Percentiles rank a stretch among this genome's conserved stretches.
Conservation (phyloP, 1,140 invertebrate species). For the Phymastichus coffea region DNA sequence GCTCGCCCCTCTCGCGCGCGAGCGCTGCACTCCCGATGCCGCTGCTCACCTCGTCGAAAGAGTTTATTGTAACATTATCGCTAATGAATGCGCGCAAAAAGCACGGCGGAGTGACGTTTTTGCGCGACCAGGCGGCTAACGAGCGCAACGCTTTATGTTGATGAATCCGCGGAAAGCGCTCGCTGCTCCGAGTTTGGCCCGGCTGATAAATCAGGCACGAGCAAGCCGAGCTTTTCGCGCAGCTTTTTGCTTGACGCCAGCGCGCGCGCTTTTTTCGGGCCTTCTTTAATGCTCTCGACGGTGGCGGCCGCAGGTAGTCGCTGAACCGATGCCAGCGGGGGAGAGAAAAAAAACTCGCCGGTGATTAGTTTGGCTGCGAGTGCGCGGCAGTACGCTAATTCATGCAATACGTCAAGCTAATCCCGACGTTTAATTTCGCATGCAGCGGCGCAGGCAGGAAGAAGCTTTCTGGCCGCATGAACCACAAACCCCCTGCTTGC, state of each 20-base stretch:
- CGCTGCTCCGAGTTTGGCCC: too few species aligned
- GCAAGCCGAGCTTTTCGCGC: background rate
- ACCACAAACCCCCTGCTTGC: too few species aligned
- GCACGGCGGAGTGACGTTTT: constrained; percentile 26
- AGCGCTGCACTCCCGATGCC: constrained; percentile 12
- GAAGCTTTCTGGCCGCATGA: too few species aligned
- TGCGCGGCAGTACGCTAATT: too few species aligned
- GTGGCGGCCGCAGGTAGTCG: constrained; percentile 2
- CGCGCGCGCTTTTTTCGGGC: background rate
- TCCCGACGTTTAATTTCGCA: too few species aligned
- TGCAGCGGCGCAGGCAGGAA: too few species aligned
- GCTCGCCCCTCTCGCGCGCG: constrained; percentile 22
- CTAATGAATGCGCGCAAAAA: constrained; percentile 22
- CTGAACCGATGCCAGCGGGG: background rate
- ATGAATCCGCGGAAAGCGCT: constrained; percentile 27
- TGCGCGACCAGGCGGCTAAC: constrained; percentile 14
- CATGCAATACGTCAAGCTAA: too few species aligned
- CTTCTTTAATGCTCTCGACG: too few species aligned
- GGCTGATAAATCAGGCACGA: constrained; percentile 3
- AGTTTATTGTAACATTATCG: constrained; percentile 29
- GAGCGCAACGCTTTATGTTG: constrained; percentile 25
- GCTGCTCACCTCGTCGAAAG: constrained; percentile 28
- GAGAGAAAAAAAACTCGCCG: too few species aligned
- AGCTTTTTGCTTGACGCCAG: background rate
- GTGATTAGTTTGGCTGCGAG: too few species aligned